Evolutionary conservation across 1,140 invertebrate genomes (phyloP), one percentile per base, ranked within the genome.

Genomic region (Gonatopus flavifemur): DNA sequence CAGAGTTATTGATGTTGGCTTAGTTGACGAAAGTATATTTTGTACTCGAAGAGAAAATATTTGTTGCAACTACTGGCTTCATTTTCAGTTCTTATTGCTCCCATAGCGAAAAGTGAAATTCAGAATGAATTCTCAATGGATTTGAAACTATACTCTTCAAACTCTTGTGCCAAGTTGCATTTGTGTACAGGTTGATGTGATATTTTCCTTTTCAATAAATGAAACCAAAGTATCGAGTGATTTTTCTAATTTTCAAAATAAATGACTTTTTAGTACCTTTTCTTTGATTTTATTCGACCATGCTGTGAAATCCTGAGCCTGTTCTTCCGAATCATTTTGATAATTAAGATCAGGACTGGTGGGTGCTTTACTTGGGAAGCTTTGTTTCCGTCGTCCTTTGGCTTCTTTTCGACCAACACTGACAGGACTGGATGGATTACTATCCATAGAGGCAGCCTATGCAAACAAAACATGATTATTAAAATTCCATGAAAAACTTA

Each of bases 351-450:
- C 76, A 9, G 76, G 75, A 53, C 76, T 74, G 20, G 83, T 82
- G 40, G 86, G 85, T 38, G 84, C 83, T 59, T 83, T 81, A 38
- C 85, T 84, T 1, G 86, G 87, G 69, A 83, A 88, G 66, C 85
- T 88, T 69, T 89, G 87, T 71, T 89, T 89, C 62, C 86, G 80
- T 36, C 86, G 80, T 49, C 83, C 84, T 37, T 84, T 82, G 37
- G 79, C 80, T 50, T 81, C 80, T 35, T 78, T 78, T 3, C 70
- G 64, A 22, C 74, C 72, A 10, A 71, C 51, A 46, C 75, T 77
- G 13, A 69, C 75, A 12, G 76, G 76, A 61, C 75, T 77, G 32
- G 76, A 75, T n/a, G 76, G 75, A 63, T 77, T 78, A 56, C 76
- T 78, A 59, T 78, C 75, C 64, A 78, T 66, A 2, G 72, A 76